Evolutionary conservation across 1,140 invertebrate species (phyloP).

Genomic region (Drosophila pseudoananassae): DNA sequence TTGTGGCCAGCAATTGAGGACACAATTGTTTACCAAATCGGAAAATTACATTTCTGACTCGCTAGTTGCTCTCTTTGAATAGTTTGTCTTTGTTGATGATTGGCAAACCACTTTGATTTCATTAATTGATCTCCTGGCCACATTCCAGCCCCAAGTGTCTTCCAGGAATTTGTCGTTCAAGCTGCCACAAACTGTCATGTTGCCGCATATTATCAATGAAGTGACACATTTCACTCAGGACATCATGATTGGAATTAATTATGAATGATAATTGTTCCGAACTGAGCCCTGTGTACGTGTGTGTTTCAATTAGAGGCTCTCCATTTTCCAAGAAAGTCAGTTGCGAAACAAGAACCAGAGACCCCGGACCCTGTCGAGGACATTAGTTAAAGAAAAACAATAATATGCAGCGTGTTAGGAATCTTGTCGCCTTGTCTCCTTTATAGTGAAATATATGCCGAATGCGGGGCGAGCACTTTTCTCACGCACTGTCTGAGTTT

Average conservation of each 20-base stretch:
- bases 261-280: slow-evolving; percentile 32
- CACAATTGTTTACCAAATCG: not conserved
- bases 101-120: not conserved
- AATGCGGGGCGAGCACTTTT: slow-evolving; percentile 10
- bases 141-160: not conserved
- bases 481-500: slow-evolving; percentile 25
- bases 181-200: not conserved
- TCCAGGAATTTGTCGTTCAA: not conserved
- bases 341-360: too few relatives aligned
- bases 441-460: slow-evolving; percentile 4
- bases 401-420: slow-evolving; percentile 40
- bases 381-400: slow-evolving; percentile 34
- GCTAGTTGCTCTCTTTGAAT: not conserved
- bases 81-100: not conserved
- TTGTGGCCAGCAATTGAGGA: not conserved
- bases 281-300: not conserved
- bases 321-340: slow-evolving; percentile 5
- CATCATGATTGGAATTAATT: slow-evolving; percentile 26
- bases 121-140: not conserved
- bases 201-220: slow-evolving; percentile 1
- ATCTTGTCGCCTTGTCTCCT: slow-evolving; percentile 41
- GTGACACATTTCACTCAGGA: slow-evolving; percentile 26
- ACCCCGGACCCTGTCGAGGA: not conserved
- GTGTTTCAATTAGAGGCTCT: slow-evolving; percentile 25
- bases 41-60: too few relatives aligned